Conservation (phyloP, 2,113 vertebrate species). For the Argyrosomus japonicus region DNA sequence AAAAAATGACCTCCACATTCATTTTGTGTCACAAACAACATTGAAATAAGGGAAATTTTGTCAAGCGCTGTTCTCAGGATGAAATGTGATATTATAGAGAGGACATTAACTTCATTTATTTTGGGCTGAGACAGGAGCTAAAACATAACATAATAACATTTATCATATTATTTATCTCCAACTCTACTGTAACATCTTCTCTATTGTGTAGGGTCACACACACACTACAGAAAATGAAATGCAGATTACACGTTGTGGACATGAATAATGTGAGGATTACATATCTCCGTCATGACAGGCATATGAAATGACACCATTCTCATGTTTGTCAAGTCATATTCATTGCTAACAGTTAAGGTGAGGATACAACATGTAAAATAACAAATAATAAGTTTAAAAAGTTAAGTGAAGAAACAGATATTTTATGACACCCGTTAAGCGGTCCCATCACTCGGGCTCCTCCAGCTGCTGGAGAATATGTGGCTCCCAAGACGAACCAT, state of each 20-base stretch:
- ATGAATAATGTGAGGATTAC: neutral
- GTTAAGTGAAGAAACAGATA: too few species aligned
- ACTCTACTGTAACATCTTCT: neutral
- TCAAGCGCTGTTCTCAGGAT: conserved; percentile 14
- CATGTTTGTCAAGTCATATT: neutral
- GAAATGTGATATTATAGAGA: neutral
- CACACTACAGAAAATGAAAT: neutral
- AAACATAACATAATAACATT: neutral
- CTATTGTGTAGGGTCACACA: neutral
- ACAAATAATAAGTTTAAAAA: neutral
- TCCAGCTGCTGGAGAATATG: too few species aligned
- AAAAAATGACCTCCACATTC: neutral
- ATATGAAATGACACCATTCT: neutral
- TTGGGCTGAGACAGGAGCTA: neutral
- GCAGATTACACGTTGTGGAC: neutral
- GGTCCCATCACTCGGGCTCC: too few species aligned
- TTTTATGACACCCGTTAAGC: too few species aligned
- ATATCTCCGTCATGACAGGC: neutral
- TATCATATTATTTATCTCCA: neutral
- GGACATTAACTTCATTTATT: neutral
- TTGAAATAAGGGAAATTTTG: conserved; percentile 29
- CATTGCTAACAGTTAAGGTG: neutral
- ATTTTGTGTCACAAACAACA: neutral
- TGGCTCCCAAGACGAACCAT: too few species aligned
- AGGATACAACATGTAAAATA: neutral